Percentiles rank a stretch among this genome's conserved stretches.
Evolutionary conservation across 2,797 vertebrate genomes (phyloP).

Genomic region (Lagorchestes hirsutus): DNA sequence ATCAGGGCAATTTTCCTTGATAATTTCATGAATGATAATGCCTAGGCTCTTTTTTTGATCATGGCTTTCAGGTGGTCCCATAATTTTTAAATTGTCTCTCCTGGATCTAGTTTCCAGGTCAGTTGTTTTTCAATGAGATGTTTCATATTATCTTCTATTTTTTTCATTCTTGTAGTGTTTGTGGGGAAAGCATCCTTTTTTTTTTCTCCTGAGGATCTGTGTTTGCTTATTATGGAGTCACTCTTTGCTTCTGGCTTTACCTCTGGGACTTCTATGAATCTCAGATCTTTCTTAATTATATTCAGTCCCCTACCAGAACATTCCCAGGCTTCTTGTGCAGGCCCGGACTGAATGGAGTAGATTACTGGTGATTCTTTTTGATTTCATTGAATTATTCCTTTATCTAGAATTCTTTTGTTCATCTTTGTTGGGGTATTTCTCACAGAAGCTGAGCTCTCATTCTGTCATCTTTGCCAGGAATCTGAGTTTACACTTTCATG

Average conservation of each 20-base stretch:
- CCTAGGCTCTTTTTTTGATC: too few species aligned
- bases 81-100: too few species aligned
- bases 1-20: too few species aligned
- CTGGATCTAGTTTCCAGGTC: too few species aligned
- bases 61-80: too few species aligned
- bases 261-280: background rate
- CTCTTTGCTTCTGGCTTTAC: background rate
- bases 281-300: background rate
- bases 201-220: background rate
- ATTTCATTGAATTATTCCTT: background rate
- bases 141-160: too few species aligned
- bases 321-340: background rate
- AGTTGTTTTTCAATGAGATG: too few species aligned
- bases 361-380: background rate
- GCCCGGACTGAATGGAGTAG: background rate
- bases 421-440: background rate
- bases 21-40: too few species aligned
- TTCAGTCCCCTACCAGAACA: background rate
- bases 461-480: background rate
- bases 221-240: background rate
- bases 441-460: background rate
- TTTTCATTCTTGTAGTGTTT: background rate
- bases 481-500: background rate
- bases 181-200: background rate
- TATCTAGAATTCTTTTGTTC: background rate